phyloP scores from a whole-genome alignment of 2,888 invertebrate genomes.

The Epirrhoe alternata region DNA sequence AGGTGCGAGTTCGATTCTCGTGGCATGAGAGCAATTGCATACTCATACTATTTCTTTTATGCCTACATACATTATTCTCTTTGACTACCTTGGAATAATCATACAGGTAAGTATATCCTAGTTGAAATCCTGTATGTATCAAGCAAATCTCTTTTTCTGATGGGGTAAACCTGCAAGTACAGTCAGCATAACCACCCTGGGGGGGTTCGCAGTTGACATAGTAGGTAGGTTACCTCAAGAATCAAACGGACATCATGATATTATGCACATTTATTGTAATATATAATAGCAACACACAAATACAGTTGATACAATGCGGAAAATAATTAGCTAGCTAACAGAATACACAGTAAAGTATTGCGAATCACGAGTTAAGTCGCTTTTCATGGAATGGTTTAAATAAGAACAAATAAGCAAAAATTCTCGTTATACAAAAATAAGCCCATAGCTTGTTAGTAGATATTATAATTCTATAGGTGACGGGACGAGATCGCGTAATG shows the following conservation, averaged over 20 bases:
- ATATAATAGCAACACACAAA: constrained; percentile 45
- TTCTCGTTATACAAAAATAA: constrained; percentile 49
- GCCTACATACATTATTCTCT: too few species aligned
- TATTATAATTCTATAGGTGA: neutral
- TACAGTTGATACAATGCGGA: constrained; percentile 28
- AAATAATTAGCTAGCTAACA: constrained; percentile 11
- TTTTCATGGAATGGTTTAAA: constrained; percentile 67
- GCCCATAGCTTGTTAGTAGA: constrained; percentile 30
- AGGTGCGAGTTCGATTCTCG: too few species aligned
- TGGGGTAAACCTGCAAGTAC: too few species aligned
- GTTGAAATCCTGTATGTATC: too few species aligned
- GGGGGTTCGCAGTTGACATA: too few species aligned
- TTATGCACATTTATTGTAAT: constrained; percentile 26
- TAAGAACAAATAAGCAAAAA: constrained; percentile 50
- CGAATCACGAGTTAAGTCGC: constrained; percentile 49
- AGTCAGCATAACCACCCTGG: too few species aligned
- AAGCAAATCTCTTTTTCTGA: too few species aligned
- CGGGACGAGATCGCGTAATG: neutral
- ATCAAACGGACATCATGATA: neutral
- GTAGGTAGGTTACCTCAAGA: neutral
- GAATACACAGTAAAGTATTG: constrained; percentile 43
- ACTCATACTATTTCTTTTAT: too few species aligned
- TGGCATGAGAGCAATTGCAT: too few species aligned
- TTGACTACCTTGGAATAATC: too few species aligned
- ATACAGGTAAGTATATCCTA: too few species aligned